Base-by-base conservation (phyloP, 2,113 vertebrate genomes). In the Corythaixoides concolor region DNA sequence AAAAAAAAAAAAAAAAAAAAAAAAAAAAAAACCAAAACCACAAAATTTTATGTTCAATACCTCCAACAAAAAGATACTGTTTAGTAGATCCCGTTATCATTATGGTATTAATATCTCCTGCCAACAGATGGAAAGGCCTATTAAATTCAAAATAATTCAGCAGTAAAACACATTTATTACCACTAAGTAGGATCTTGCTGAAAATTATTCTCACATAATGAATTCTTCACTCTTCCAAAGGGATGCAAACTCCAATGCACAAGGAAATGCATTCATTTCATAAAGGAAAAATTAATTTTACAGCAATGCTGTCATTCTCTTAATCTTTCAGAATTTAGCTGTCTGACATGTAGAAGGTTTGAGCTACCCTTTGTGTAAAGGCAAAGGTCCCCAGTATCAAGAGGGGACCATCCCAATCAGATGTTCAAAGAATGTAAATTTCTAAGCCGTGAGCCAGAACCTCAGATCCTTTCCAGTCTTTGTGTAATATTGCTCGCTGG, bases 101-200 rank as follows among this genome's bases (percentile, higher is more conserved):
- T 90, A 92, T 49, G 52, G 32, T 53, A 78, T 89, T 97, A 89
- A 56, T 79, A 92, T 92, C 84, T 93, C 59, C 78, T 97, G 73
- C 85, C 93, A 97, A 82, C 56, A 91, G 53, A 70, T 17, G 92
- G 89, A 91, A 97, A 94, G 82, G 56, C 12, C 64, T 68, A 92
- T 97, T 97, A 97, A 96, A 97, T 93, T 62, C 81, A 92, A 72
- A 88, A 89, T 7, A 81, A 53, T 90, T 81, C 62, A 76, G 47
- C 83, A 68, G 43, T 70, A 96, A 90, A 95, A 89, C 55, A 81
- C 20, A 37, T 89, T 96, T 82, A 95, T 56, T 60, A 76, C 24
- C n/a, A 93, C 33, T 56, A 73, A 52, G 64, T 49, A 93, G 41
- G 55, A 70, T 62, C 37, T 77, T 94, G 59, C 45, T 94, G 79